These are phyloP conservation scores for Nannospalax galili DNA, from an alignment of 2,113 vertebrate genomes.

Conservation along the genomic window DNA sequence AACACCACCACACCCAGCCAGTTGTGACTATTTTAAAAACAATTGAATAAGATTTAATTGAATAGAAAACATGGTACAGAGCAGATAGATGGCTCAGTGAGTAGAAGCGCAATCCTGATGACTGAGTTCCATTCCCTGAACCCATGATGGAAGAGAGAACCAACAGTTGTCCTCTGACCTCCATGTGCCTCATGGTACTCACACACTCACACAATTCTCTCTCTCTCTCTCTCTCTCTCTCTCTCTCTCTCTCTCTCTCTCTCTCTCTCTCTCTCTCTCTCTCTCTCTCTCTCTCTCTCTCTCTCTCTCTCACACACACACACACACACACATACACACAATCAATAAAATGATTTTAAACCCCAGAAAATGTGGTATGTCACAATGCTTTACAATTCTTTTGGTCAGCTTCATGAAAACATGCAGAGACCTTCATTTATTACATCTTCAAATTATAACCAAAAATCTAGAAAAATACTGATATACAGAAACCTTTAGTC, in stretches of 20 bases:
- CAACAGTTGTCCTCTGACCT: neutral
- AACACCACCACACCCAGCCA: too few relatives aligned
- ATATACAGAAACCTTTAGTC: neutral
- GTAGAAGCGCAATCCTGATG: neutral
- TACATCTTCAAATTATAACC: neutral
- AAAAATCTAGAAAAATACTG: neutral
- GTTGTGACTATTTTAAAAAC: constrained; percentile 50
- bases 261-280: too few relatives aligned
- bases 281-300: too few relatives aligned
- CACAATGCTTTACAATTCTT: neutral
- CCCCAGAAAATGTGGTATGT: neutral
- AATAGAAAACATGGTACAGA: neutral
- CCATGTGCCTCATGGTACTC: neutral
- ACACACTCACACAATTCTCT: too few relatives aligned
- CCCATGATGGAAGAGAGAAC: neutral
- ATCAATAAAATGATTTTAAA: neutral
- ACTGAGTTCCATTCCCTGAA: neutral
- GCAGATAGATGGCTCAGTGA: neutral
- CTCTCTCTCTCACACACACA: neutral
- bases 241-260: too few relatives aligned
- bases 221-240: neutral
- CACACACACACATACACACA: neutral
- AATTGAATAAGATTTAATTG: neutral
- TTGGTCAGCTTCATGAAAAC: neutral
- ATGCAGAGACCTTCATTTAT: neutral